Base-by-base conservation (phyloP, 2,113 vertebrate species). In the Leptosomus discolor region DNA sequence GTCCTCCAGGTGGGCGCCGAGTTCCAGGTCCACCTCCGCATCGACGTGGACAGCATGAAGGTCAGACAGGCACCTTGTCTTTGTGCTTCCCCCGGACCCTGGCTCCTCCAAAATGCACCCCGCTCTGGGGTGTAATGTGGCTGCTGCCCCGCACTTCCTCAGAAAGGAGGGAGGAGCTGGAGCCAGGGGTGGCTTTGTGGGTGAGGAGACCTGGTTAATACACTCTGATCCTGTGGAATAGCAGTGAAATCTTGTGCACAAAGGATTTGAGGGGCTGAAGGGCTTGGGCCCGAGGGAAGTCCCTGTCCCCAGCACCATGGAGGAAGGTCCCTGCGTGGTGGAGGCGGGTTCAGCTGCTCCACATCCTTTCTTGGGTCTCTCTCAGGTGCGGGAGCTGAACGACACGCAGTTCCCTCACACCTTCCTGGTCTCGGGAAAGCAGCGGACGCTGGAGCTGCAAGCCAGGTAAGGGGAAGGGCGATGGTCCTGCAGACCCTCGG, bases 381-480 rank as follows among this genome's bases (percentile, higher is more conserved):
- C 6, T 7, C 94, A 98, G 98, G 98, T 98, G 58, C 96, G 94
- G 80, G 97, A 97, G 78, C 92, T 98, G 96, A 96, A 89, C 0
- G 98, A 98, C 3, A 46, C 45, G 0, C 92, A 98, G 68, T 98
- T 98, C 85, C 98, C 98, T 34, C 80, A 98, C 93, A 97, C 97
- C 73, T 98, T 98, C 92, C 97, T 98, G 95, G 97, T 98, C 46
- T 98, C 98, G 0, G 98, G 98, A 58, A 98, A 97, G 76, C 97
- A 98, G 91, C 94, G 98, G 45, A 98, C 98, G 0, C 88, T 98
- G 95, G 98, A 98, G 93, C 91, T 98, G n/a, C 98, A 97, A 12
- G 97, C 98, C 60, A 96, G 98, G 98, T 98, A 69, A 81, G 83
- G 60, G 45, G 30, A 19, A 30, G 8, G 7, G 27, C 11, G 37